These are phyloP conservation scores for Melikaiella ostensackeni DNA, from an alignment of 2,888 invertebrate species.

Conservation along the genomic window DNA sequence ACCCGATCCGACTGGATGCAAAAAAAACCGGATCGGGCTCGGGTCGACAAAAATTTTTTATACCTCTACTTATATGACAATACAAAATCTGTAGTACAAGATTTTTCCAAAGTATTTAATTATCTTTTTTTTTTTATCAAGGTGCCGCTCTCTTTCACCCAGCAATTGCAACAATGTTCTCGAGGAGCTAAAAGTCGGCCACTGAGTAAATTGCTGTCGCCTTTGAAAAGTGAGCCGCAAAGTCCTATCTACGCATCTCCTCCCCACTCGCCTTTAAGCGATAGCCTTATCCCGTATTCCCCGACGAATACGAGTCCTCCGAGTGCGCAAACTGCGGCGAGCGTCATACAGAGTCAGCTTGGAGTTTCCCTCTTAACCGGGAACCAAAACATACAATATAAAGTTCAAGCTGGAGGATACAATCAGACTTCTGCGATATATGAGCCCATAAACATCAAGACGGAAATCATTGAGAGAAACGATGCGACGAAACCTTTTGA, in stretches of 20 bases:
- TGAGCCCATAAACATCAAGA: conserved; percentile 73
- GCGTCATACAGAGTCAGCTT: conserved; percentile 74
- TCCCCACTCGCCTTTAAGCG: conserved; percentile 85
- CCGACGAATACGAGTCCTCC: conserved; percentile 75
- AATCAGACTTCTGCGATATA: conserved; percentile 72
- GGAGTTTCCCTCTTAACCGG: conserved; percentile 72
- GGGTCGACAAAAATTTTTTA: too few relatives aligned
- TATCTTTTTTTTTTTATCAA: conserved; percentile 52
- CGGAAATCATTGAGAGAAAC: conserved; percentile 70
- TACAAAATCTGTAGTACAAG: not conserved
- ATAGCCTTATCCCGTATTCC: conserved; percentile 78
- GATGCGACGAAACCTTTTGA: conserved; percentile 72
- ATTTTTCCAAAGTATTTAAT: conserved; percentile 54
- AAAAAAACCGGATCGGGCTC: too few relatives aligned
- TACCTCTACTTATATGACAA: not conserved
- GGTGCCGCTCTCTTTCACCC: conserved; percentile 92
- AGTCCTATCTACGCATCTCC: conserved; percentile 90
- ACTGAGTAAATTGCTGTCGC: conserved; percentile 81
- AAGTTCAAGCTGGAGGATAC: conserved; percentile 66
- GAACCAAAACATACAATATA: conserved; percentile 73
- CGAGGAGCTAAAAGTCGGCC: conserved; percentile 84
- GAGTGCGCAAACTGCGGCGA: conserved; percentile 74
- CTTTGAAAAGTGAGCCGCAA: conserved; percentile 83
- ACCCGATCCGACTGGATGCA: too few relatives aligned
- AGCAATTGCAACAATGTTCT: conserved; percentile 92